Percentiles rank a stretch among this genome's conserved stretches.
phyloP scores from a whole-genome alignment of 2,888 invertebrate genomes.

The Dione vanillae region DNA sequence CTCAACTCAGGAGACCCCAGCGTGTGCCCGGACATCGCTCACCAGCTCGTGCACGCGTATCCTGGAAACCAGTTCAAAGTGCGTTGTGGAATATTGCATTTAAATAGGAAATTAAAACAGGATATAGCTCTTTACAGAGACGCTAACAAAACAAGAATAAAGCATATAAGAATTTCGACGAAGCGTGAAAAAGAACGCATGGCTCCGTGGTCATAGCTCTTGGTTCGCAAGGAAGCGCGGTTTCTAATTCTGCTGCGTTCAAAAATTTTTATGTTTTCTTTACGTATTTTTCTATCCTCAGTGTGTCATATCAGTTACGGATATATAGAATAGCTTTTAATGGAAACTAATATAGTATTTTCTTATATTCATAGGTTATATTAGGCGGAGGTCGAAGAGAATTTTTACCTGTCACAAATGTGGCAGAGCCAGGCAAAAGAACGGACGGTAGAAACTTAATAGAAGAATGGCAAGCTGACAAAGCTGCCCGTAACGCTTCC shows the following conservation, averaged over 20 bases:
- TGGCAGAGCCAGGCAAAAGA: slow-evolving; percentile 77
- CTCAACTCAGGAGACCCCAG: slow-evolving; percentile 67
- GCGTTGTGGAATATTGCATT: too few species aligned
- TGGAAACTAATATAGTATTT: neutral
- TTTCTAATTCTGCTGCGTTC: too few species aligned
- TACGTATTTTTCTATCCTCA: too few species aligned
- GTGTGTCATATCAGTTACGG: too few species aligned
- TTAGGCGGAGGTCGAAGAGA: slow-evolving; percentile 89
- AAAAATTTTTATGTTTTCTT: too few species aligned
- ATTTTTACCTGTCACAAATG: slow-evolving; percentile 80
- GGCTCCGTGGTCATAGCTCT: too few species aligned
- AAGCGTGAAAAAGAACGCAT: too few species aligned
- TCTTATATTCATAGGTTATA: slow-evolving; percentile 77
- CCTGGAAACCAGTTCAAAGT: slow-evolving; percentile 88
- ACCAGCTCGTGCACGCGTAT: slow-evolving; percentile 85
- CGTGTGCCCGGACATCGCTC: slow-evolving; percentile 88
- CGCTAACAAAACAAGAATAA: too few species aligned
- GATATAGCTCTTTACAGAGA: too few species aligned
- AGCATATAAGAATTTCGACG: too few species aligned
- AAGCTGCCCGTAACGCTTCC: slow-evolving; percentile 60
- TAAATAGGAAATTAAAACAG: too few species aligned
- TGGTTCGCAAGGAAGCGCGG: too few species aligned
- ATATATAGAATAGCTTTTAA: neutral
- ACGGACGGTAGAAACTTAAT: slow-evolving; percentile 87
- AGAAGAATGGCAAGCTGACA: slow-evolving; percentile 85